Conservation (phyloP, 2,797 vertebrate genomes). For the Epinephelus coioides region DNA sequence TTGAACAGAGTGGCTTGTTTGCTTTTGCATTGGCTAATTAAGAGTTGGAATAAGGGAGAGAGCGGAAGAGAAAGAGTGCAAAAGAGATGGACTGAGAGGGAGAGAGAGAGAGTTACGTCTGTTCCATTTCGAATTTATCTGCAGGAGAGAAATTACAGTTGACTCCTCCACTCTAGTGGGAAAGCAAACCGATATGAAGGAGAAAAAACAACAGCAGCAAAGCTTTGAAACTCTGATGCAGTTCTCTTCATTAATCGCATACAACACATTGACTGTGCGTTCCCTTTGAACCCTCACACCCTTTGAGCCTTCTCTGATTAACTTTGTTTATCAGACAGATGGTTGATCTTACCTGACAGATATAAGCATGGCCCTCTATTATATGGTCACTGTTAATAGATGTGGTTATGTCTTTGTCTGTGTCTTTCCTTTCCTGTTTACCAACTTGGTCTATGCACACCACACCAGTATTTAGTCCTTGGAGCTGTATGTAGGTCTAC, state of each 20-base stretch:
- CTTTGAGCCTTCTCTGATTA: conserved; percentile 73
- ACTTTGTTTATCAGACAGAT: conserved; percentile 63
- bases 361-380: conserved; percentile 56
- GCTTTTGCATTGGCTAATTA: conserved; percentile 83
- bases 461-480: conserved; percentile 15
- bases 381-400: conserved; percentile 49
- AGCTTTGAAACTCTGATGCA: conserved; percentile 76
- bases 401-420: conserved; percentile 33
- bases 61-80: conserved; percentile 35
- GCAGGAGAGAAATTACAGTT: conserved; percentile 83
- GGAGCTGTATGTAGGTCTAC: conserved; percentile 19
- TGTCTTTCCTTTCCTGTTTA: conserved; percentile 42
- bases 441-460: conserved; percentile 9
- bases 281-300: conserved; percentile 70
- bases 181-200: conserved; percentile 76
- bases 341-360: conserved; percentile 67
- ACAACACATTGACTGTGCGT: conserved; percentile 62
- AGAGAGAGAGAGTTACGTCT: conserved; percentile 72
- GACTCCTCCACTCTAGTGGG: conserved; percentile 80
- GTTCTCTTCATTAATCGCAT: conserved; percentile 76
- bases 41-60: conserved; percentile 62
- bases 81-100: conserved; percentile 17
- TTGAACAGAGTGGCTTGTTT: conserved; percentile 73
- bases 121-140: conserved; percentile 84
- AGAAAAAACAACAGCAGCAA: conserved; percentile 69